Evolutionary conservation across 2,797 vertebrate genomes (phyloP).

Genomic region (Periparus ater): DNA sequence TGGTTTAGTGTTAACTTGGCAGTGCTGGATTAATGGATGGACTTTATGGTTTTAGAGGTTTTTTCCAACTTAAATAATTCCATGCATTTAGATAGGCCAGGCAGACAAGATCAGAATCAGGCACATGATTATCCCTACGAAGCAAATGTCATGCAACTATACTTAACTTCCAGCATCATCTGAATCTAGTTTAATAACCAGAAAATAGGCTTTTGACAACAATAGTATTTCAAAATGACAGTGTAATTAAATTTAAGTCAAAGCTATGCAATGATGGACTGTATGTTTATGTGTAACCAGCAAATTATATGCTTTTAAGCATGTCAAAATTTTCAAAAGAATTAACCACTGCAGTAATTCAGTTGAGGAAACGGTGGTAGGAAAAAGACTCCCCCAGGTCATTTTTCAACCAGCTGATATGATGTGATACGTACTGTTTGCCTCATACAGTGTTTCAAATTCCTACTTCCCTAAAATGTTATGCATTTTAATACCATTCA

Average conservation of each 20-base stretch:
- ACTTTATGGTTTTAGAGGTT: neutral
- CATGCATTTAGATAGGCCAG: neutral
- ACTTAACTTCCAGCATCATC: slow-evolving; percentile 41
- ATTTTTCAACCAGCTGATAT: slow-evolving; percentile 43
- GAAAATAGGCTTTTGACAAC: slow-evolving; percentile 70
- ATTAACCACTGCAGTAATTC: slow-evolving; percentile 64
- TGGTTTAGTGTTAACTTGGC: neutral
- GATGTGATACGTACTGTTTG: slow-evolving; percentile 16
- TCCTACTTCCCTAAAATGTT: slow-evolving; percentile 12
- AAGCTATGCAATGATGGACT: slow-evolving; percentile 39
- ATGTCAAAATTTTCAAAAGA: slow-evolving; percentile 54
- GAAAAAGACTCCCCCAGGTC: slow-evolving; percentile 11
- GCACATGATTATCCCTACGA: neutral
- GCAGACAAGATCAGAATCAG: neutral
- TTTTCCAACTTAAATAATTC: neutral
- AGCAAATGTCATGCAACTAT: neutral
- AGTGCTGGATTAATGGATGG: neutral
- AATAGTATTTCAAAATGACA: slow-evolving; percentile 67
- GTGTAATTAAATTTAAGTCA: slow-evolving; percentile 72
- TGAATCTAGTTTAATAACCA: slow-evolving; percentile 64
- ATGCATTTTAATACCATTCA: slow-evolving; percentile 24
- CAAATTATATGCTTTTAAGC: slow-evolving; percentile 68
- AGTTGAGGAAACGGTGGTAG: neutral
- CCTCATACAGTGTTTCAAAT: neutral
- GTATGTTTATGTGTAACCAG: slow-evolving; percentile 66